Conservation (phyloP, 2,113 vertebrate genomes). For the Protobothrops mucrosquamatus region DNA sequence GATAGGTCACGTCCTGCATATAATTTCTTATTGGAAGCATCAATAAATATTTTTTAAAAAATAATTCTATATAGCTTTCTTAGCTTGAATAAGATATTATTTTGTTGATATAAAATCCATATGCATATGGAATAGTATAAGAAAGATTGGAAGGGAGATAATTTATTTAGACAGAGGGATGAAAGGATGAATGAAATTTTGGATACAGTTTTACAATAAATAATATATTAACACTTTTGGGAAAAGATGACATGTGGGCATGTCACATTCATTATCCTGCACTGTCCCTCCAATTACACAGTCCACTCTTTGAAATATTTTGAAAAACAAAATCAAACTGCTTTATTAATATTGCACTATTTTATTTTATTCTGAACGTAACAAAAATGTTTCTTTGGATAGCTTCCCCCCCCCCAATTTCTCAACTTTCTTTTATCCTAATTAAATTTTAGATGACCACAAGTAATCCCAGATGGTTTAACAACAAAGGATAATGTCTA, state of each 20-base stretch:
- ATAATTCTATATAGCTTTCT: background rate
- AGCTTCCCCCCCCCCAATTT: background rate
- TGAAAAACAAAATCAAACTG: background rate
- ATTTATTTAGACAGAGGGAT: background rate
- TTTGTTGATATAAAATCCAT: background rate
- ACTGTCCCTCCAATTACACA: background rate
- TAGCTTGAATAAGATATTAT: background rate
- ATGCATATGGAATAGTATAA: background rate
- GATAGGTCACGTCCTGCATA: background rate
- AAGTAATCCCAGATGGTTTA: slow-evolving; percentile 7
- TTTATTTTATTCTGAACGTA: slow-evolving; percentile 20
- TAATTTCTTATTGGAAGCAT: background rate
- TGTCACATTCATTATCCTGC: background rate
- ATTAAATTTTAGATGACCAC: slow-evolving; percentile 30
- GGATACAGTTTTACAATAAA: background rate
- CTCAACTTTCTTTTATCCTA: background rate
- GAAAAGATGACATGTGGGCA: background rate
- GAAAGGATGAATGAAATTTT: background rate
- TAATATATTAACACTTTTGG: background rate
- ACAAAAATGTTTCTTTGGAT: slow-evolving; percentile 4
- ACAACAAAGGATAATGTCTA: slow-evolving; percentile 1
- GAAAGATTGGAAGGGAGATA: background rate
- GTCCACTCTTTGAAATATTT: slow-evolving; percentile 1
- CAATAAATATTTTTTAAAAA: background rate
- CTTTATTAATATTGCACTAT: slow-evolving; percentile 33